Conservation (phyloP, 2,113 vertebrate genomes). For the Aptenodytes forsteri region DNA sequence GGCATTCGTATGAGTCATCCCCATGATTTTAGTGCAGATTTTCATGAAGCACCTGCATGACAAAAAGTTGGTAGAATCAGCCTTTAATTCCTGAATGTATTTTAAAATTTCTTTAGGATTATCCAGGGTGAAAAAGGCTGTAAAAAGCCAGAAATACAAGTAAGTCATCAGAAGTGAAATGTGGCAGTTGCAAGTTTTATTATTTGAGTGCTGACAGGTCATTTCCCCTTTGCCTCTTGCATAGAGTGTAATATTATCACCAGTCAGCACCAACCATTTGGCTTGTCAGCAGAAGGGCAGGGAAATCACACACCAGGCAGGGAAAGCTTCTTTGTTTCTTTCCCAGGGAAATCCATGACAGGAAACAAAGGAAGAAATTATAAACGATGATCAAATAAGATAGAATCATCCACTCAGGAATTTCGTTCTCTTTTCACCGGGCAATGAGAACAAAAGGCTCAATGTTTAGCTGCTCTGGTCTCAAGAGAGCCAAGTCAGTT, state of each 20-base stretch:
- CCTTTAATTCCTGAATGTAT: background rate
- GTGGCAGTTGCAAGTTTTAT: background rate
- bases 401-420: conserved; percentile 25
- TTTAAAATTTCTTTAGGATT: background rate
- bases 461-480: background rate
- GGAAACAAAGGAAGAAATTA: conserved; percentile 51
- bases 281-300: conserved; percentile 54
- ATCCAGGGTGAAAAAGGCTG: background rate
- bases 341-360: conserved; percentile 57
- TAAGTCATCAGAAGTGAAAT: background rate
- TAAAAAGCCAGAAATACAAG: background rate
- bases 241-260: background rate
- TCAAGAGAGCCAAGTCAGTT: background rate
- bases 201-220: conserved; percentile 31
- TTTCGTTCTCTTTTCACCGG: background rate
- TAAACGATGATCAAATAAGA: conserved; percentile 36
- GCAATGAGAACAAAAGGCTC: conserved; percentile 37
- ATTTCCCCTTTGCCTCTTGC: conserved; percentile 40
- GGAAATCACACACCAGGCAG: conserved; percentile 52
- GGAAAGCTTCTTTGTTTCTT: conserved; percentile 54
- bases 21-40: background rate
- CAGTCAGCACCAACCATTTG: conserved; percentile 42
- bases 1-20: background rate
- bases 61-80: background rate
- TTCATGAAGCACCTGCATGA: background rate